Base-by-base conservation (phyloP, 2,113 vertebrate species). In the Aspiorhynchus laticeps region DNA sequence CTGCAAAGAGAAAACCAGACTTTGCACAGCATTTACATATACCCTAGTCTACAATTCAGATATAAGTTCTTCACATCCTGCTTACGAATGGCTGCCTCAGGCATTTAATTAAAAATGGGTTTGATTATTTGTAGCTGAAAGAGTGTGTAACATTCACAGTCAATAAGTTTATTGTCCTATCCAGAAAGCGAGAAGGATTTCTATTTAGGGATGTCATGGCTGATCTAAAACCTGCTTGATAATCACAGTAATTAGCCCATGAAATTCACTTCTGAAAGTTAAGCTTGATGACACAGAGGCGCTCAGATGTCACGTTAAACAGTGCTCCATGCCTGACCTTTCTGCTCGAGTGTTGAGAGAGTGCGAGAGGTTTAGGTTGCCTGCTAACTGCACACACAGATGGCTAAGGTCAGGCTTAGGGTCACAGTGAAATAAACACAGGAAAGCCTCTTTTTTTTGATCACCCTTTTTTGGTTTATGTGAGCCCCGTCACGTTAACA, bases 341-440 rank as follows among this genome's bases (percentile, higher is more conserved):
- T 79, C 48, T 77, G 85, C 81, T 85, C 28, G 21, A 82, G 80
- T 28, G 28, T 48, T 71, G 43, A 83, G 43, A 53, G 78, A 33
- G 43, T 59, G 78, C 56, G 79, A 88, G 86, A 86, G 85, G 85
- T 90, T 84, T 79, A 73, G n/a, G 48, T 46, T 83, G 83, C 65
- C 78, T 77, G 83, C 41, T 73, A 85, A 89, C 31, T 26, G 31
- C 46, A 69, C 79, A 80, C 67, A 86, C 78, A 85, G 43, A 90
- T 87, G 85, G 65, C 65, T 75, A 74, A 86, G 85, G 87, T 88
- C 83, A 88, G 79, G 63, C 7, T 63, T 41, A 7, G 59, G 81
- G 75, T 83, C 59, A 33, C 41, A 7, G 59, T 83, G 79, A 87
- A 71, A 89, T 89, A 88, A 88, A 91, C 88, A 89, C 85, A 86